phyloP scores from a whole-genome alignment of 2,113 vertebrate species.

The Anser brachyrhynchus region DNA sequence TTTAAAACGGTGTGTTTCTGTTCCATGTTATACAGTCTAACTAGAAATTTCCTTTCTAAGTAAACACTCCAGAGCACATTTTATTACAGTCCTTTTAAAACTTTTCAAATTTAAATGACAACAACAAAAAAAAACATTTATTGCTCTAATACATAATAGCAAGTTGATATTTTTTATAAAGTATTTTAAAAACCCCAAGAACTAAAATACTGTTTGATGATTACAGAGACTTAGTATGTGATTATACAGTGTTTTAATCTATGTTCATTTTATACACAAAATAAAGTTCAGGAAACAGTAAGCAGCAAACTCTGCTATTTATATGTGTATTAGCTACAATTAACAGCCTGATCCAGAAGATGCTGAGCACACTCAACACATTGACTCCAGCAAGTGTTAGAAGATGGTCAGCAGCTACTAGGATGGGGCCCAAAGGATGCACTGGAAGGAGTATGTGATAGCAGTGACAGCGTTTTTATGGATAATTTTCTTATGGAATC shows the following conservation, averaged over 20 bases:
- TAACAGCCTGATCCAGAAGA: conserved; percentile 44
- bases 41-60: conserved; percentile 5
- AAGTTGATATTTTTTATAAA: conserved; percentile 31
- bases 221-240: conserved; percentile 61
- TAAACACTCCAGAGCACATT: conserved; percentile 22
- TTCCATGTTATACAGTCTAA: background rate
- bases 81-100: conserved; percentile 44
- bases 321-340: conserved; percentile 18
- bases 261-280: conserved; percentile 61
- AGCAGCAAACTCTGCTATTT: conserved; percentile 25
- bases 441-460: background rate
- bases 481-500: background rate
- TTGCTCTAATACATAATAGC: conserved; percentile 62
- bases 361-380: conserved; percentile 2
- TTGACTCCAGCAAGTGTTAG: background rate
- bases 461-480: conserved; percentile 21
- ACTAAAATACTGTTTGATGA: conserved; percentile 58
- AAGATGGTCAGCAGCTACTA: background rate
- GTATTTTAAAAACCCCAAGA: conserved; percentile 43
- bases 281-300: conserved; percentile 36
- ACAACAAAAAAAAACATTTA: conserved; percentile 63
- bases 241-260: conserved; percentile 59
- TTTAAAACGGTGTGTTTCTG: background rate
- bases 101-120: conserved; percentile 52
- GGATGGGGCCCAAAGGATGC: background rate